These are phyloP conservation scores for Latrodectus geometricus DNA, from an alignment of 1,140 invertebrate species.

Conservation along the genomic window DNA sequence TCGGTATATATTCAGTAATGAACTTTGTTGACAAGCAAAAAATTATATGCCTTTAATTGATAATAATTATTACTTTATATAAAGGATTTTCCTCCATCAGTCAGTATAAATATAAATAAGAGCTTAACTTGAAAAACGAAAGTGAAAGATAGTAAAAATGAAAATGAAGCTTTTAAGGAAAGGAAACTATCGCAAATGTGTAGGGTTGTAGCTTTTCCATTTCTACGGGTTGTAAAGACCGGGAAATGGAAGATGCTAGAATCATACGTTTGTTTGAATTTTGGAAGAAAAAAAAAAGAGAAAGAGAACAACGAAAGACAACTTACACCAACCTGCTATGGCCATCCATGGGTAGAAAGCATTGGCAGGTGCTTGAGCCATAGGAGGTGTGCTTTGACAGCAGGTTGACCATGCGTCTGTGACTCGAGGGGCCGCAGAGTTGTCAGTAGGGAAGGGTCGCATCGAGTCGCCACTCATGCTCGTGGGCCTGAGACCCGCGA, in stretches of 20 bases:
- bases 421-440: conserved; percentile 74
- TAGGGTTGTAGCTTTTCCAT: background rate
- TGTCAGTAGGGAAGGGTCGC: conserved; percentile 68
- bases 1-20: no score
- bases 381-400: conserved; percentile 78
- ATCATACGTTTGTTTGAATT: conserved; percentile 14
- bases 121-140: no score
- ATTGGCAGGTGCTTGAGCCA: conserved; percentile 80
- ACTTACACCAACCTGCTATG: conserved; percentile 88
- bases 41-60: no score
- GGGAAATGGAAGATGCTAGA: background rate
- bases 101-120: no score
- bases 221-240: background rate
- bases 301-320: conserved; percentile 50
- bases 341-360: conserved; percentile 98
- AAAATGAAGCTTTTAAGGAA: background rate
- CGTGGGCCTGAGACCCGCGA: conserved; percentile 71
- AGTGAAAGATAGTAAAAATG: no score
- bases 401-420: conserved; percentile 85
- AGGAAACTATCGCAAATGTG: background rate
- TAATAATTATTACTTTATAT: no score
- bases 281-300: background rate
- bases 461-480: conserved; percentile 48
- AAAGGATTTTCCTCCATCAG: no score
- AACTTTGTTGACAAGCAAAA: no score